Evolutionary conservation across 2,888 invertebrate genomes (phyloP).

Genomic region (Folsomia manolachei): DNA sequence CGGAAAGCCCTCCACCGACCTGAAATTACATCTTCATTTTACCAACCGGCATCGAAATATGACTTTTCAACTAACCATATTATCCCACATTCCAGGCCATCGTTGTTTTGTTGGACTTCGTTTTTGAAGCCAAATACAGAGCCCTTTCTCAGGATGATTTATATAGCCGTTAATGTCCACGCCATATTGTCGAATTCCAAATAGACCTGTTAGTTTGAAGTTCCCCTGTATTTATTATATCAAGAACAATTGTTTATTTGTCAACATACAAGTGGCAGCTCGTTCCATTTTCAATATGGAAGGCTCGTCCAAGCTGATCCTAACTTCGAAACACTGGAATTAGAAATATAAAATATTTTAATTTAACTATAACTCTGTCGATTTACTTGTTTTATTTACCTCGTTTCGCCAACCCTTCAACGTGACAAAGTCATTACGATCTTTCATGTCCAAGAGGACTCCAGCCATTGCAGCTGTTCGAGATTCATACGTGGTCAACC

Average conservation of each 20-base stretch:
- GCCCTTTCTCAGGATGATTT: conserved; percentile 74
- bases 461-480: conserved; percentile 73
- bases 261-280: conserved; percentile 75
- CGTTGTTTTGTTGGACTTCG: conserved; percentile 88
- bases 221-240: no score
- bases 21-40: conserved; percentile 46
- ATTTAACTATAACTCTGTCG: neutral
- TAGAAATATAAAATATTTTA: conserved; percentile 32
- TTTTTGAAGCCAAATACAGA: conserved; percentile 90
- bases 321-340: conserved; percentile 81
- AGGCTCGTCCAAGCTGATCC: conserved; percentile 66
- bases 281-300: conserved; percentile 79
- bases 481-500: conserved; percentile 79
- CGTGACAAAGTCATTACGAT: conserved; percentile 73
- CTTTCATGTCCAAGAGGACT: conserved; percentile 72
- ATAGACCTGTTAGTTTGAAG: no score
- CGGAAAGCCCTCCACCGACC: conserved; percentile 84
- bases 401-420: conserved; percentile 91
- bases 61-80: conserved; percentile 65
- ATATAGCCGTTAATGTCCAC: conserved; percentile 93
- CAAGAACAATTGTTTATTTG: no score
- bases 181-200: conserved; percentile 91
- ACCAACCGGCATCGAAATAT: conserved; percentile 20
- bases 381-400: conserved; percentile 57
- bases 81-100: conserved; percentile 94